These are phyloP conservation scores for Lepidocolaptes lacrymiger DNA, from an alignment of 2,797 vertebrate genomes.

Conservation along the genomic window DNA sequence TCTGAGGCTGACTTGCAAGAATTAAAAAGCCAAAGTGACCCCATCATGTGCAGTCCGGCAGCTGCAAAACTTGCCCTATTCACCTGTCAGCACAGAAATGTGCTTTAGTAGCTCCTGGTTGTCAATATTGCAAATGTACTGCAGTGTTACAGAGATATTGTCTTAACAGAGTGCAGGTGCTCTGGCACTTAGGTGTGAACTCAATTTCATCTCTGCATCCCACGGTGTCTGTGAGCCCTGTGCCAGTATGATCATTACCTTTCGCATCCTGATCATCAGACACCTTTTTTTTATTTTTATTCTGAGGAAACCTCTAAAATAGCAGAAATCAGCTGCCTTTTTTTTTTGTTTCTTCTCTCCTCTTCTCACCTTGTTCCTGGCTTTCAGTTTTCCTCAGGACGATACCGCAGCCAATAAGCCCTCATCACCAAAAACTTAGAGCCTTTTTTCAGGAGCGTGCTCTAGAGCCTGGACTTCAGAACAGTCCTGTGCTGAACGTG, in stretches of 20 bases:
- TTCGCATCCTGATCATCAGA: not conserved
- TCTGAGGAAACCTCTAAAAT: not conserved
- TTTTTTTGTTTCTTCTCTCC: not conserved
- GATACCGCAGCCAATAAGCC: not conserved
- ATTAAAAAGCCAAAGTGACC: not conserved
- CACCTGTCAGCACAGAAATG: not conserved
- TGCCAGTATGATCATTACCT: not conserved
- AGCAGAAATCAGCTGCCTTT: not conserved
- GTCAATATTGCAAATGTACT: not conserved
- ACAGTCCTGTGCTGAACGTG: rapidly evolving
- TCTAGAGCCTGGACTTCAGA: not conserved
- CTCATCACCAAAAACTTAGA: not conserved
- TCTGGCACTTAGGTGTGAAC: not conserved
- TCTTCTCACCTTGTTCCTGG: not conserved
- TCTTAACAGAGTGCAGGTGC: not conserved
- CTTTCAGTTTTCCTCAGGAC: not conserved
- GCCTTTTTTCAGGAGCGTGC: not conserved
- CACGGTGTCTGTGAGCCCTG: not conserved
- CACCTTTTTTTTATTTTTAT: not conserved
- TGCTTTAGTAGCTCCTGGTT: not conserved
- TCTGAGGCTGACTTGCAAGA: not conserved
- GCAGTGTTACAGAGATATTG: not conserved
- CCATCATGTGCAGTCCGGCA: not conserved
- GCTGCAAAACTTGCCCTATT: not conserved
- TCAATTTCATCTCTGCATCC: not conserved